These are phyloP conservation scores for Malaclemys terrapin DNA, from an alignment of 2,113 vertebrate species.

Conservation along the genomic window DNA sequence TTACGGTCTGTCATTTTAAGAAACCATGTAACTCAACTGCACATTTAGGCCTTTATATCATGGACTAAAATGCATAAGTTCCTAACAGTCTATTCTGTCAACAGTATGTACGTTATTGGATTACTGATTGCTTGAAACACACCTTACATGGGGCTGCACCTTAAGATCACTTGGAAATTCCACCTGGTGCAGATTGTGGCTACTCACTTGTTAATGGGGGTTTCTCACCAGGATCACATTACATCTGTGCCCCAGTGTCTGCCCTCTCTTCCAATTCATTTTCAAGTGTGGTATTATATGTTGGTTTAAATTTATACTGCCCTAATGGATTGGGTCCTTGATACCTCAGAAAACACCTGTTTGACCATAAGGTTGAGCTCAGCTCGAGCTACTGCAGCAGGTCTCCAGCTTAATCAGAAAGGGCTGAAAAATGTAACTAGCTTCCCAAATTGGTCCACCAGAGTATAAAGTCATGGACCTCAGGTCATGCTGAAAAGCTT, in stretches of 20 bases:
- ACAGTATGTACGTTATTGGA: slow-evolving; percentile 43
- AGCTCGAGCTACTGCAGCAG: background rate
- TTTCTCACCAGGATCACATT: slow-evolving; percentile 74
- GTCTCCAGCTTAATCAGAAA: background rate
- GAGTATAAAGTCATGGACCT: background rate
- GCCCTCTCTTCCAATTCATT: slow-evolving; percentile 52
- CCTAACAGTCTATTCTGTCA: slow-evolving; percentile 24
- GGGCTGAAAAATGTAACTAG: background rate
- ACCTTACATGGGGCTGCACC: slow-evolving; percentile 15
- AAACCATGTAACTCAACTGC: slow-evolving; percentile 48
- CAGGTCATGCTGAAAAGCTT: background rate
- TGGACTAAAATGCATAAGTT: slow-evolving; percentile 56
- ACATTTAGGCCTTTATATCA: slow-evolving; percentile 57
- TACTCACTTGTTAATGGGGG: slow-evolving; percentile 57
- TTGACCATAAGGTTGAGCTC: slow-evolving; percentile 11
- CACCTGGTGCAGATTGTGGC: slow-evolving; percentile 53
- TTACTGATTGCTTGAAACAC: slow-evolving; percentile 48
- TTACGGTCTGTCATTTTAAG: slow-evolving; percentile 58
- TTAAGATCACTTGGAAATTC: slow-evolving; percentile 56
- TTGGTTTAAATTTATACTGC: slow-evolving; percentile 38
- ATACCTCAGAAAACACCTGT: slow-evolving; percentile 33
- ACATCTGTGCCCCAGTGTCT: slow-evolving; percentile 47
- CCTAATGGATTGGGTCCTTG: slow-evolving; percentile 29
- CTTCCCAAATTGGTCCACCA: background rate
- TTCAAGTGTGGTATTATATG: slow-evolving; percentile 15